Conservation (phyloP, 2,888 invertebrate genomes). For the Druceiella hillmani region DNA sequence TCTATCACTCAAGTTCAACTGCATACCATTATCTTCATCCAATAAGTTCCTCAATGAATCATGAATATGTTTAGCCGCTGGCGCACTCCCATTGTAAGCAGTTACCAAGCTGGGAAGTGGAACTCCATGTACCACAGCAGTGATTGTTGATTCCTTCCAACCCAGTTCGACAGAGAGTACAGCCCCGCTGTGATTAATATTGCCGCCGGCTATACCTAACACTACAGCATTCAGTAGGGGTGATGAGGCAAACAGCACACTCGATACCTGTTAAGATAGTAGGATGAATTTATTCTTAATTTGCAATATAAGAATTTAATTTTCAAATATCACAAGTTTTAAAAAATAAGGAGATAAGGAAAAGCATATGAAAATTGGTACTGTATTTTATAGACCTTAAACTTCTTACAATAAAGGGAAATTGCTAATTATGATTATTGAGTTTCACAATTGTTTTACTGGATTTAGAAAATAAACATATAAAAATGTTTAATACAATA, state of each 20-base stretch:
- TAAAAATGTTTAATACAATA: too few relatives aligned
- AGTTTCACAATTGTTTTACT: too few relatives aligned
- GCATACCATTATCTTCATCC: conserved; percentile 37
- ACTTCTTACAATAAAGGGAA: too few relatives aligned
- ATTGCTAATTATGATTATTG: too few relatives aligned
- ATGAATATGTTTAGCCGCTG: conserved; percentile 70
- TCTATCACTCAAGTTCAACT: conserved; percentile 47
- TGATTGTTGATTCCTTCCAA: conserved; percentile 33
- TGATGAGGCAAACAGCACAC: conserved; percentile 76
- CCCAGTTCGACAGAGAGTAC: conserved; percentile 78
- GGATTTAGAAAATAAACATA: too few relatives aligned
- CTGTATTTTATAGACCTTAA: too few relatives aligned
- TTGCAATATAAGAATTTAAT: too few relatives aligned
- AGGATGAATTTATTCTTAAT: conserved; percentile 6
- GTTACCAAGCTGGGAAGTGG: conserved; percentile 81
- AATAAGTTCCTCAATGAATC: conserved; percentile 52
- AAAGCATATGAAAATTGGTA: too few relatives aligned
- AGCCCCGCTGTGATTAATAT: conserved; percentile 84
- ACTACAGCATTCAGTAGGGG: conserved; percentile 81
- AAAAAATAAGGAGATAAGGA: too few relatives aligned
- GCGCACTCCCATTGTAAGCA: conserved; percentile 76
- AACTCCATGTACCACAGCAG: conserved; percentile 83
- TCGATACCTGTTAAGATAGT: conserved; percentile 53
- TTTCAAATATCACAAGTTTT: too few relatives aligned
- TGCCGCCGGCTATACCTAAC: conserved; percentile 67